These are phyloP conservation scores for Cylloceria caligata DNA, from an alignment of 2,888 invertebrate genomes.

Conservation along the genomic window DNA sequence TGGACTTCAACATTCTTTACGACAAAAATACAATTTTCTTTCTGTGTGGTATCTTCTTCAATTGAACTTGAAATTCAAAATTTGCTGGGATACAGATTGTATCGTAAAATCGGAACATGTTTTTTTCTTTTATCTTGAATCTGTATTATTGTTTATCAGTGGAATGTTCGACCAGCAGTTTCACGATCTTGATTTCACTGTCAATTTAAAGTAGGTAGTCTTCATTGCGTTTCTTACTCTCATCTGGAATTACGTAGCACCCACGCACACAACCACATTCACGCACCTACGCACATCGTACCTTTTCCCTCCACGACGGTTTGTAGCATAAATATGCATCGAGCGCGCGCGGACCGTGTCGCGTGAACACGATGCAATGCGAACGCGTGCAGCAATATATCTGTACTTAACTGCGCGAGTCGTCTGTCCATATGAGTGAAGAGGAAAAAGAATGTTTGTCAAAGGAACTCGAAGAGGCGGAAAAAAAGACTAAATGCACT, in stretches of 20 bases:
- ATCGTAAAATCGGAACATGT: slow-evolving; percentile 13
- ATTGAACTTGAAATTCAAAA: neutral
- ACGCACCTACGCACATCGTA: slow-evolving; percentile 40
- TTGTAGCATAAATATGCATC: slow-evolving; percentile 64
- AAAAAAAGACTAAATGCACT: slow-evolving; percentile 25
- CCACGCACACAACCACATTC: slow-evolving; percentile 53
- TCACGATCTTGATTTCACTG: slow-evolving; percentile 41
- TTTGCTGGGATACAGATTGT: neutral
- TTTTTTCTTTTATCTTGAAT: neutral
- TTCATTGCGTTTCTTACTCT: slow-evolving; percentile 45
- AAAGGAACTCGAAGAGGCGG: slow-evolving; percentile 13
- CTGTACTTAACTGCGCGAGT: neutral
- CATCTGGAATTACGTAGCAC: slow-evolving; percentile 62
- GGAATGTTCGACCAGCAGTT: slow-evolving; percentile 10
- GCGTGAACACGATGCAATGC: slow-evolving; percentile 43
- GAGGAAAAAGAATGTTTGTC: slow-evolving; percentile 18
- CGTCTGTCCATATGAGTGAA: slow-evolving; percentile 31
- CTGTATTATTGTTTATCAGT: slow-evolving; percentile 20
- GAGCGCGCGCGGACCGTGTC: slow-evolving; percentile 49
- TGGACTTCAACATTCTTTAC: too few species aligned
- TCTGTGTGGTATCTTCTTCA: too few species aligned
- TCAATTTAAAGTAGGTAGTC: slow-evolving; percentile 37
- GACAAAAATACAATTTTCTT: too few species aligned
- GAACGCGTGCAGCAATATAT: slow-evolving; percentile 19
- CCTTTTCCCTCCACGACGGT: slow-evolving; percentile 19